A percentile compares a stretch with the other conserved stretches of the same genome.
phyloP scores from a whole-genome alignment of 2,888 invertebrate species.

The Nephrotoma appendiculata region DNA sequence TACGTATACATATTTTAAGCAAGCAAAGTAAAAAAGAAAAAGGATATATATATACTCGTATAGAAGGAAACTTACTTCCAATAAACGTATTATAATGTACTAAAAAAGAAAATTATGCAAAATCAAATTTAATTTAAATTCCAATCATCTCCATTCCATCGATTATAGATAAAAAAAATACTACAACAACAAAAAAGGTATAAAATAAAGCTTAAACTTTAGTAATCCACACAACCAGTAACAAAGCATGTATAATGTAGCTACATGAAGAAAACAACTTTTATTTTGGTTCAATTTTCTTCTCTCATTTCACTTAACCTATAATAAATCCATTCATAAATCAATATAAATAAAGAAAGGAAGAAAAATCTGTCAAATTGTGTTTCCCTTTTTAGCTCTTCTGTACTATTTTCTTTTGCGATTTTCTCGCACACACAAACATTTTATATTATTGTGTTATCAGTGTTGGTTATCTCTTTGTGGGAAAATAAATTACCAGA shows the following conservation, averaged over 20 bases:
- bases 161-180: not conserved
- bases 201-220: not conserved
- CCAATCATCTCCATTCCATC: not conserved
- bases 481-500: not conserved
- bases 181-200: not conserved
- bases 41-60: not conserved
- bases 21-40: not conserved
- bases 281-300: not conserved
- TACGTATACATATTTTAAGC: not conserved
- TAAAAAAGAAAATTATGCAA: not conserved
- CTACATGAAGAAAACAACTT: not conserved
- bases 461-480: not conserved
- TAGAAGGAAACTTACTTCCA: not conserved
- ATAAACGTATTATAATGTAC: not conserved
- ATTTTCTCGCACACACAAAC: not conserved
- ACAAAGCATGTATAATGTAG: not conserved
- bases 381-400: not conserved
- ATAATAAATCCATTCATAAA: not conserved
- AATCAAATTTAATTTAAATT: not conserved
- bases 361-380: not conserved
- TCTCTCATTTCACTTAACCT: not conserved
- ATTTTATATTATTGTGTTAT: not conserved
- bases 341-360: not conserved
- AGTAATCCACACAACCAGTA: not conserved
- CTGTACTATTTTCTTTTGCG: not conserved